Evolutionary conservation across 2,888 invertebrate species (phyloP).

Genomic region (Acronicta leporina): DNA sequence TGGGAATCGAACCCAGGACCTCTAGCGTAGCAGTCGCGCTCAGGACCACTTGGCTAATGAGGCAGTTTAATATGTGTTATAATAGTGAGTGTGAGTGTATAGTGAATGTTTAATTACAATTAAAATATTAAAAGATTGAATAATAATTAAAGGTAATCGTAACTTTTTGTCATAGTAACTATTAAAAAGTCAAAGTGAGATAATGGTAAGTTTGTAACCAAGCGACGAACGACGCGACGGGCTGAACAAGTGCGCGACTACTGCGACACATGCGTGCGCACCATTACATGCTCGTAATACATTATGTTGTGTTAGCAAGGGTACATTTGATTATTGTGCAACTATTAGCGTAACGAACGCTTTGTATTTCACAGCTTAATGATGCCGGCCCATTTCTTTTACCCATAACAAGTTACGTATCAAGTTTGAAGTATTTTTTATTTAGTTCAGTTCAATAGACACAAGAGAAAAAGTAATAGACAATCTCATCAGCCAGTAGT

Average conservation of each 20-base stretch:
- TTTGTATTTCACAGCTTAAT: background rate
- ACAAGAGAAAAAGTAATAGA: too few species aligned
- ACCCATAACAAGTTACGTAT: background rate
- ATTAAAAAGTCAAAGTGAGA: conserved; percentile 8
- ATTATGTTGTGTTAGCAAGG: background rate
- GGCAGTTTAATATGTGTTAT: too few species aligned
- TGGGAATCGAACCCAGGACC: too few species aligned
- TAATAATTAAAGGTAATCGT: too few species aligned
- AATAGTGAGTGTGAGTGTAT: too few species aligned
- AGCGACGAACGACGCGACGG: background rate
- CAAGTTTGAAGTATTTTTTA: background rate
- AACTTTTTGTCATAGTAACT: conserved; percentile 6
- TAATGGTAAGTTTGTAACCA: conserved; percentile 23
- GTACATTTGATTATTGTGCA: background rate
- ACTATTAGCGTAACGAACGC: background rate
- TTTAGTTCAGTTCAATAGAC: too few species aligned
- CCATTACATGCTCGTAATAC: background rate
- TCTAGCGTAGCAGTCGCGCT: too few species aligned
- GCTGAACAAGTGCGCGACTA: background rate
- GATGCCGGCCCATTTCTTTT: background rate
- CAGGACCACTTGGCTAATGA: too few species aligned
- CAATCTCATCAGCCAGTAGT: too few species aligned
- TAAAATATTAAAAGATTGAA: conserved; percentile 2
- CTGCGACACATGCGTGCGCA: conserved; percentile 12
- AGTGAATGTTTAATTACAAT: too few species aligned